Percentiles rank a stretch among this genome's conserved stretches.
phyloP scores from a whole-genome alignment of 2,888 invertebrate species.

The Anaspis maculata region DNA sequence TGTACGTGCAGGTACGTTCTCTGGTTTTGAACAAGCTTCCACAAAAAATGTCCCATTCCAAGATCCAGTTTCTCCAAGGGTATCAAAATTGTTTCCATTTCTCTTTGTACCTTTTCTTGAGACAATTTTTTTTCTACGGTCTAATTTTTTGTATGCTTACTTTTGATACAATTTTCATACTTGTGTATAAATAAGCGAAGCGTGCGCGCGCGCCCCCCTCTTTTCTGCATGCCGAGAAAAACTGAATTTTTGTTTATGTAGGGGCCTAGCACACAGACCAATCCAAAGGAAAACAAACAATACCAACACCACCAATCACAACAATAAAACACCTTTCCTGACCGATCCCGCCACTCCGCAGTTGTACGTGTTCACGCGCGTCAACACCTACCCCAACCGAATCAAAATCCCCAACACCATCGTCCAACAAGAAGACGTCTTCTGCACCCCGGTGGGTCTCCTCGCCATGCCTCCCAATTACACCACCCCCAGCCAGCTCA shows the following conservation, averaged over 20 bases:
- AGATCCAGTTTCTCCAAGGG: no score
- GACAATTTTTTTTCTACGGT: no score
- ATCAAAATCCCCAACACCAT: constrained; percentile 30
- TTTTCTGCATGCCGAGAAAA: constrained; percentile 37
- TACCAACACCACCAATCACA: no score
- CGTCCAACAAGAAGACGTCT: constrained; percentile 26
- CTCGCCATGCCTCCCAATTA: not conserved
- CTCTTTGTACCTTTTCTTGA: no score
- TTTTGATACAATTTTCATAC: constrained; percentile 4
- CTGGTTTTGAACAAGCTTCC: no score
- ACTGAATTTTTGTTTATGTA: constrained; percentile 45
- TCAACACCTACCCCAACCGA: constrained; percentile 29
- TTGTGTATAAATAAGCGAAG: no score
- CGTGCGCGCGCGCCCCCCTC: no score
- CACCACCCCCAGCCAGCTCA: not conserved
- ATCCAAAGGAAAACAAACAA: constrained; percentile 42
- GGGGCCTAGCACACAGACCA: constrained; percentile 54
- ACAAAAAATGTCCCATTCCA: no score
- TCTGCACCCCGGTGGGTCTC: constrained; percentile 19
- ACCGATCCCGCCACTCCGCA: no score
- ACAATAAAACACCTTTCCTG: no score
- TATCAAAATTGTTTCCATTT: no score
- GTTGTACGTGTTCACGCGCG: constrained; percentile 25
- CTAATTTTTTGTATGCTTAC: constrained; percentile 4
- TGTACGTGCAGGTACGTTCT: no score